Evolutionary conservation across 1,140 invertebrate genomes (phyloP).

Genomic region (Nasonia longicornis): DNA sequence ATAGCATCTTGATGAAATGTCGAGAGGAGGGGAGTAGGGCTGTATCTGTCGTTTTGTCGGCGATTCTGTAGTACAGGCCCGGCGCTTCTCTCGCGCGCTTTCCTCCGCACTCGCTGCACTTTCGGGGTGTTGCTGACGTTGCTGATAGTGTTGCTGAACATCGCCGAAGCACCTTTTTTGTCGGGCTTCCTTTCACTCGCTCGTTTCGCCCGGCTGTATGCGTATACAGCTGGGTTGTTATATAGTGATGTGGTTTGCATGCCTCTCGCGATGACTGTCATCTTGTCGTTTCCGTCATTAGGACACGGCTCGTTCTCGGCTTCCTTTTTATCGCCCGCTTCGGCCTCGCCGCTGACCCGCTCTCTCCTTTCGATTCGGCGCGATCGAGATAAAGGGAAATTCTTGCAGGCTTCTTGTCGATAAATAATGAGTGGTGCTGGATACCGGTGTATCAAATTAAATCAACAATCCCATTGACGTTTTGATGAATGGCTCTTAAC

Average conservation of each 20-base stretch:
- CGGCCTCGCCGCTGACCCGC: not conserved
- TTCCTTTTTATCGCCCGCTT: not conserved
- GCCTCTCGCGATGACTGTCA: constrained; percentile 40
- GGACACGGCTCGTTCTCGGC: not conserved
- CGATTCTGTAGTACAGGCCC: constrained; percentile 31
- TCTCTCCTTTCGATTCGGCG: not conserved
- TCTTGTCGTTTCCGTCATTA: constrained; percentile 37
- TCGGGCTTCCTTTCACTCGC: not conserved
- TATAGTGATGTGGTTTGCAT: constrained; percentile 17
- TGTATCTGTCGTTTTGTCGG: constrained; percentile 65
- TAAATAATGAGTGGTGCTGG: not conserved
- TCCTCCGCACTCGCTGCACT: not conserved
- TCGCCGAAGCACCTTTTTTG: constrained; percentile 22
- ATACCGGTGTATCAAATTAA: not conserved
- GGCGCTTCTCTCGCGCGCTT: constrained; percentile 39
- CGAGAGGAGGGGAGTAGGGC: constrained; percentile 51
- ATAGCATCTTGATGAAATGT: constrained; percentile 68
- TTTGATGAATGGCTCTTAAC: not conserved
- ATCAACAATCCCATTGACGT: not conserved
- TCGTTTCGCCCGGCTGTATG: not conserved
- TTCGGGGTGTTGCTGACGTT: constrained; percentile 30
- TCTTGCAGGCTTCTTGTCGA: not conserved
- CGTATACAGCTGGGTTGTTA: not conserved
- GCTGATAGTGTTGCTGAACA: constrained; percentile 39
- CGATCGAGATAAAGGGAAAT: constrained; percentile 1